Evolutionary conservation across 1,140 invertebrate genomes (phyloP), one percentile per base, ranked within the genome.

Genomic region (Drosophila mayri): DNA sequence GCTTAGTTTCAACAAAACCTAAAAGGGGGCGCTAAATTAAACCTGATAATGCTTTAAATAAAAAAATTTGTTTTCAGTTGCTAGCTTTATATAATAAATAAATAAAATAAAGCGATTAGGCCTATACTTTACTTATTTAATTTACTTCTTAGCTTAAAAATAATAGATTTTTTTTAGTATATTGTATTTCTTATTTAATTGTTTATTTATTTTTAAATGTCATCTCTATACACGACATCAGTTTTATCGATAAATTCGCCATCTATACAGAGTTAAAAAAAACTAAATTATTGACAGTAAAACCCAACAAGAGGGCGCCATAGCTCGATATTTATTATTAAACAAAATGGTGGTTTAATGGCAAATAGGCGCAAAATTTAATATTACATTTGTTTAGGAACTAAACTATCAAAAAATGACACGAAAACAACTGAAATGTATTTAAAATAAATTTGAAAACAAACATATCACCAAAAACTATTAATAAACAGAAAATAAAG

Each of bases 341-440:
- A 54, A 38, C 52, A 54, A 54, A 54, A 54, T 54, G 52, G 52
- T 4, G 20, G 3, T 16, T 38, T 37, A 2, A 11, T 22, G 32
- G 2, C 14, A 16, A 2, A 16, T 11, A 6, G 9, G 50, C 20
- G 52, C 14, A 9, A 3, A n/a, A 22, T 37, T 54, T 7, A 37
- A 54, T 22, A 10, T 10, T 1, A 10, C 2, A 3, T 6, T 6
- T 10, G 1, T 16, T 22, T 10, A 1, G 4, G 37, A 11, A 11
- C 2, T 10, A 16, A 54, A 37, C 22, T 3, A 16, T 9, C 1
- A n/a, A 14, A 8, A 4, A 37, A 16, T 37, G 1, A 12, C 20
- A 9, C 1, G 22, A 5, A 20, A 22, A 32, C 18, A 20, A 14
- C 5, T 8, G 0, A 32, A 18, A 35, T 35, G 0, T 32, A 32